Percentiles rank a stretch among this genome's conserved stretches.
These are phyloP conservation scores for Hemaris fuciformis DNA, from an alignment of 2,888 invertebrate species.

Conservation along the genomic window DNA sequence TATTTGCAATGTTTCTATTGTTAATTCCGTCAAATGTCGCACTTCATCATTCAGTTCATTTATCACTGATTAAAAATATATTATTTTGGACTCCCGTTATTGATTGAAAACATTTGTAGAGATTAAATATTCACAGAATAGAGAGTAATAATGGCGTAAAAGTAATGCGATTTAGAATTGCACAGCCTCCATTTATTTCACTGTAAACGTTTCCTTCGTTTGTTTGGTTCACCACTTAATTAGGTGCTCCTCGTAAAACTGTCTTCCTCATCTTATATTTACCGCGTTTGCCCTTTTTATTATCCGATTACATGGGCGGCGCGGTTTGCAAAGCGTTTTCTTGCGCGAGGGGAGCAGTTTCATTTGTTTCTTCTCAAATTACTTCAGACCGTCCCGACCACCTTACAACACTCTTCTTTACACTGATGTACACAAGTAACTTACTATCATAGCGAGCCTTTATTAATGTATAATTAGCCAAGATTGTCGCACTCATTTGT, in stretches of 20 bases:
- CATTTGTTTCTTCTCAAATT: conserved; percentile 81
- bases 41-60: too few species aligned
- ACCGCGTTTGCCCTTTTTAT: conserved; percentile 82
- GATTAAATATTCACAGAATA: background rate
- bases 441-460: conserved; percentile 42
- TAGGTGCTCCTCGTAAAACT: conserved; percentile 81
- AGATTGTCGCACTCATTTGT: conserved; percentile 58
- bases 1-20: conserved; percentile 21
- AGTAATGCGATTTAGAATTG: background rate
- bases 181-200: conserved; percentile 44
- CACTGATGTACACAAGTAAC: conserved; percentile 37
- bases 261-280: conserved; percentile 82
- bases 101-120: background rate
- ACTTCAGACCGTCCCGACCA: conserved; percentile 64
- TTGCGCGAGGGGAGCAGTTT: conserved; percentile 77
- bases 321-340: conserved; percentile 75
- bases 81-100: too few species aligned
- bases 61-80: too few species aligned
- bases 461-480: conserved; percentile 64
- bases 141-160: background rate
- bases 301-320: conserved; percentile 81
- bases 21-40: too few species aligned
- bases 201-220: conserved; percentile 72
- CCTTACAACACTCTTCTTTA: conserved; percentile 40
- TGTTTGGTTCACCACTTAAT: conserved; percentile 80